A percentile compares a stretch with the other conserved stretches of the same genome.
Conservation (phyloP, 2,888 invertebrate species). For the Polydesmus complanatus region DNA sequence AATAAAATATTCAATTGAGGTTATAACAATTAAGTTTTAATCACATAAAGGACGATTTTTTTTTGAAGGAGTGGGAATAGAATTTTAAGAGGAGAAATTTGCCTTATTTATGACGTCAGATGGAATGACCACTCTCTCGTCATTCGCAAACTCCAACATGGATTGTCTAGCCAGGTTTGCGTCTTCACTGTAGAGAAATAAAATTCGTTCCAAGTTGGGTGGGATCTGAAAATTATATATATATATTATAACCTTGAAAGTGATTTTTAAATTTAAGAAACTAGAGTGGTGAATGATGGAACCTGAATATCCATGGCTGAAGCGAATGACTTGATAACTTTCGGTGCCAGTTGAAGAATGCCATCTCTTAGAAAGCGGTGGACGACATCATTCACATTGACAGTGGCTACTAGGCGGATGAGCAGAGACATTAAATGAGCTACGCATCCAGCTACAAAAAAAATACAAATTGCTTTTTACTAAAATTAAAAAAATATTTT, state of each 20-base stretch:
- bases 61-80: too few species aligned
- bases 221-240: slow-evolving; percentile 26
- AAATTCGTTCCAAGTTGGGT: slow-evolving; percentile 35
- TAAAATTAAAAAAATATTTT: slow-evolving; percentile 9
- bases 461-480: too few species aligned
- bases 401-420: slow-evolving; percentile 31
- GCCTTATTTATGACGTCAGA: too few species aligned
- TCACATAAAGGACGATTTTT: too few species aligned
- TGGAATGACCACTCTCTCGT: not conserved
- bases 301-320: slow-evolving; percentile 38
- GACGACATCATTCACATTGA: slow-evolving; percentile 34
- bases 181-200: slow-evolving; percentile 30
- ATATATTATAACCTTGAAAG: not conserved
- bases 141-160: slow-evolving; percentile 22
- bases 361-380: slow-evolving; percentile 29
- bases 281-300: too few species aligned
- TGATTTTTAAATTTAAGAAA: too few species aligned
- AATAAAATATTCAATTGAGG: too few species aligned
- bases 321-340: slow-evolving; percentile 29
- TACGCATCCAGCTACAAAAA: slow-evolving; percentile 31
- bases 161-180: slow-evolving; percentile 23
- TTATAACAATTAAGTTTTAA: too few species aligned
- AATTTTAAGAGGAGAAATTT: too few species aligned
- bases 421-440: slow-evolving; percentile 36
- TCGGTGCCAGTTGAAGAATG: slow-evolving; percentile 23